Percentiles rank a stretch among this genome's conserved stretches.
Conservation (phyloP, 2,888 invertebrate species). For the Rotaria socialis region DNA sequence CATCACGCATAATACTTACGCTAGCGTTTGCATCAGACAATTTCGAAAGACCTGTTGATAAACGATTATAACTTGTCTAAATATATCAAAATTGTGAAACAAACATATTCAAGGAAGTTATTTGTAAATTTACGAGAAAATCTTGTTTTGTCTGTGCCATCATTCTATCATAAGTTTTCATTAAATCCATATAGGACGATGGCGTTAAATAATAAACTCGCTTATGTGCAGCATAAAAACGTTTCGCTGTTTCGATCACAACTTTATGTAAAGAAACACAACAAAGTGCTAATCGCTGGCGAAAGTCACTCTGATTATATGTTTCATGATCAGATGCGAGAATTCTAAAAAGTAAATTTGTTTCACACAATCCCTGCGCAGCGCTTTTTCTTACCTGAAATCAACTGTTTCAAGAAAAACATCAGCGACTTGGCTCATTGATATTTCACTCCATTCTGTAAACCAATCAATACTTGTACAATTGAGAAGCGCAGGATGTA, state of each 20-base stretch:
- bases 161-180: slow-evolving; percentile 55
- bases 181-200: slow-evolving; percentile 58
- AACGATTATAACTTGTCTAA: slow-evolving; percentile 51
- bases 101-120: not conserved
- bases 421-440: slow-evolving; percentile 57
- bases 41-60: slow-evolving; percentile 55
- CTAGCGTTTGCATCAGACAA: slow-evolving; percentile 57
- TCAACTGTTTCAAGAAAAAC: slow-evolving; percentile 57
- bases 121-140: slow-evolving; percentile 49
- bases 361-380: not conserved
- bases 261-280: slow-evolving; percentile 57
- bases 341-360: not conserved
- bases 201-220: slow-evolving; percentile 58
- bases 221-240: slow-evolving; percentile 56
- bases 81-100: not conserved
- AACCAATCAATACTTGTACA: slow-evolving; percentile 60
- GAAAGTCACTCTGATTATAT: slow-evolving; percentile 49
- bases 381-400: slow-evolving; percentile 48
- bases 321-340: not conserved
- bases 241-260: slow-evolving; percentile 50
- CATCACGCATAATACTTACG: slow-evolving; percentile 58
- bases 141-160: slow-evolving; percentile 54
- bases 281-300: slow-evolving; percentile 52
- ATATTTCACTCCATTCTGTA: slow-evolving; percentile 57
- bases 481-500: slow-evolving; percentile 59